These are phyloP conservation scores for Sigmodon hispidus DNA, from an alignment of 2,113 vertebrate species.

Conservation along the genomic window DNA sequence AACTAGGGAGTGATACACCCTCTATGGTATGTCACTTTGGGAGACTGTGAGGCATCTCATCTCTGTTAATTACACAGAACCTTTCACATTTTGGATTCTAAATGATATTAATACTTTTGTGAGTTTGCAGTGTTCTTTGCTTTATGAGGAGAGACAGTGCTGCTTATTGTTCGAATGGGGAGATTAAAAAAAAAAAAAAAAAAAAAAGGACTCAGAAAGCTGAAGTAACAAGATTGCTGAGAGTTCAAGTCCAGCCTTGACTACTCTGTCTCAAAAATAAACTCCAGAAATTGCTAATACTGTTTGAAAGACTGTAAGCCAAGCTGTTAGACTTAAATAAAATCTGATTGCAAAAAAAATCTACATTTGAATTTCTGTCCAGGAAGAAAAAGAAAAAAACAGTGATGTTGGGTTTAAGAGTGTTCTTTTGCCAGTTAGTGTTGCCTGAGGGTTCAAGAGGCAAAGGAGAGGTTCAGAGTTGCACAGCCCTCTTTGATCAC, in stretches of 20 bases:
- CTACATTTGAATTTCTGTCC: slow-evolving; percentile 46
- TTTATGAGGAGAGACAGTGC: neutral
- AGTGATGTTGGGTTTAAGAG: slow-evolving; percentile 56
- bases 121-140: slow-evolving; percentile 27
- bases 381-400: neutral
- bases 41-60: slow-evolving; percentile 64
- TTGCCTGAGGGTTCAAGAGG: neutral
- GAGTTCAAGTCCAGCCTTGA: neutral
- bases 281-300: neutral
- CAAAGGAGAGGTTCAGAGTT: neutral
- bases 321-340: neutral
- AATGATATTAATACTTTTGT: slow-evolving; percentile 12
- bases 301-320: slow-evolving; percentile 50
- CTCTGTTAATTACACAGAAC: slow-evolving; percentile 58
- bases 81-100: slow-evolving; percentile 57
- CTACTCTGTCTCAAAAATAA: neutral
- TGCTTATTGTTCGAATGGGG: neutral
- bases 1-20: slow-evolving; percentile 64
- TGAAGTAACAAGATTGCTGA: neutral
- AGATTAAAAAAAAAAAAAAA: neutral
- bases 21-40: slow-evolving; percentile 56
- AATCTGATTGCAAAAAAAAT: slow-evolving; percentile 39
- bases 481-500: neutral
- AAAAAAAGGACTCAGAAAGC: neutral
- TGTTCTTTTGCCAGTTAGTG: neutral